phyloP scores from a whole-genome alignment of 2,888 invertebrate genomes.

The Patella pellucida region DNA sequence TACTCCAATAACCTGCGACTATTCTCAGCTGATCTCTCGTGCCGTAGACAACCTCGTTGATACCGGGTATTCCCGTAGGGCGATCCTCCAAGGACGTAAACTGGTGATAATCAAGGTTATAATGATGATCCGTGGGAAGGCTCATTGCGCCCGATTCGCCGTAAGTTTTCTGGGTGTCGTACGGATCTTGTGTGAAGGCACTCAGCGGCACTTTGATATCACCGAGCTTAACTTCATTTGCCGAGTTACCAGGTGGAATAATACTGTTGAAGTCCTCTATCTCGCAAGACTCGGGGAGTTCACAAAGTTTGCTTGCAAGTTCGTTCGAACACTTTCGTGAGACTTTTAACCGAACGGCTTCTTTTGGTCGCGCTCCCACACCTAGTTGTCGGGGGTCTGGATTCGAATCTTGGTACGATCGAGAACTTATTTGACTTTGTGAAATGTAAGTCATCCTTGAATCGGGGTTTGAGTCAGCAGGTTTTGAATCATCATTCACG shows the following conservation, averaged over 20 bases:
- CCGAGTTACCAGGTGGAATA: not conserved
- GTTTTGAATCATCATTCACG: not conserved
- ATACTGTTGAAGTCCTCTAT: not conserved
- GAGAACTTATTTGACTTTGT: not conserved
- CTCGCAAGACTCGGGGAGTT: not conserved
- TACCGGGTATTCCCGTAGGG: slow-evolving; percentile 36
- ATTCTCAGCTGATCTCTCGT: slow-evolving; percentile 38
- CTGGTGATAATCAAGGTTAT: slow-evolving; percentile 30
- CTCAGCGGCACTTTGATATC: not conserved
- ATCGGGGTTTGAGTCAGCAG: not conserved
- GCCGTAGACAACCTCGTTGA: slow-evolving; percentile 58
- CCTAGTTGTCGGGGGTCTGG: not conserved
- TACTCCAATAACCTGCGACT: slow-evolving; percentile 44
- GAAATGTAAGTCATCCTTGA: not conserved
- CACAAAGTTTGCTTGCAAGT: not conserved
- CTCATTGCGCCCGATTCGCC: slow-evolving; percentile 30
- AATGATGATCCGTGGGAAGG: slow-evolving; percentile 38
- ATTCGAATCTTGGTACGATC: not conserved
- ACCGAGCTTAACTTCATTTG: not conserved
- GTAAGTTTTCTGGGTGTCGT: slow-evolving; percentile 33
- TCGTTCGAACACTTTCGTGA: not conserved
- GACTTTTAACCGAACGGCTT: not conserved
- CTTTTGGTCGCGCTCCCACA: not conserved
- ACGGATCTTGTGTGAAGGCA: slow-evolving; percentile 20
- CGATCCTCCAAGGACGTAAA: slow-evolving; percentile 38